These are phyloP conservation scores for Vespertilio murinus DNA, from an alignment of 2,797 vertebrate species.

Conservation along the genomic window DNA sequence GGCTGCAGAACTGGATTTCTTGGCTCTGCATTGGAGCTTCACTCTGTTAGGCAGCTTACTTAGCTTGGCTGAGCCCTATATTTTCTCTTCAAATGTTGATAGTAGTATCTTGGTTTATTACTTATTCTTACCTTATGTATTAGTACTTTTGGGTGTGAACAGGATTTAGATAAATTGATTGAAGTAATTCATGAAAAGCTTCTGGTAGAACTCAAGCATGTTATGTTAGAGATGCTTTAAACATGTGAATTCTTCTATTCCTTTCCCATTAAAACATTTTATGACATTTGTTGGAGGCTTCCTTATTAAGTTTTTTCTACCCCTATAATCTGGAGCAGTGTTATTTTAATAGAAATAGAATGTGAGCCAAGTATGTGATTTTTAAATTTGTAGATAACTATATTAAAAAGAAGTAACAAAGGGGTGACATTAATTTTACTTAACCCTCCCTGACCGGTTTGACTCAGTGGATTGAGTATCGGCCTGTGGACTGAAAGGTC, in stretches of 20 bases:
- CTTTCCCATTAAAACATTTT: neutral
- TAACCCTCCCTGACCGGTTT: neutral
- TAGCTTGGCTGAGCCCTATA: neutral
- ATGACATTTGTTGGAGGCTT: neutral
- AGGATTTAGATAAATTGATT: neutral
- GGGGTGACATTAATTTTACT: neutral
- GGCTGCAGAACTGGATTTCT: neutral
- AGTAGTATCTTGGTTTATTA: neutral
- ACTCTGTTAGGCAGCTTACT: neutral
- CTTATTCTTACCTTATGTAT: neutral
- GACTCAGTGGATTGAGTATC: too few relatives aligned
- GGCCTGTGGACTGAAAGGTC: too few relatives aligned
- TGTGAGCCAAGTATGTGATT: neutral
- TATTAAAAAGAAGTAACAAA: neutral
- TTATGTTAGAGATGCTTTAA: neutral
- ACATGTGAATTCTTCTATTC: neutral
- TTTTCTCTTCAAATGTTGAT: slow-evolving; percentile 10
- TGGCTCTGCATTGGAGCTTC: neutral
- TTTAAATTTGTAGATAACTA: neutral
- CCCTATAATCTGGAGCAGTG: neutral
- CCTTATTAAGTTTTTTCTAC: neutral
- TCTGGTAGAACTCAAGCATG: neutral
- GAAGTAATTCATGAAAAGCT: neutral
- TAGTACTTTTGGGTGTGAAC: neutral
- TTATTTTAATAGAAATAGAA: neutral